Base-by-base conservation (phyloP, 2,113 vertebrate genomes). In the Phoxinus phoxinus region DNA sequence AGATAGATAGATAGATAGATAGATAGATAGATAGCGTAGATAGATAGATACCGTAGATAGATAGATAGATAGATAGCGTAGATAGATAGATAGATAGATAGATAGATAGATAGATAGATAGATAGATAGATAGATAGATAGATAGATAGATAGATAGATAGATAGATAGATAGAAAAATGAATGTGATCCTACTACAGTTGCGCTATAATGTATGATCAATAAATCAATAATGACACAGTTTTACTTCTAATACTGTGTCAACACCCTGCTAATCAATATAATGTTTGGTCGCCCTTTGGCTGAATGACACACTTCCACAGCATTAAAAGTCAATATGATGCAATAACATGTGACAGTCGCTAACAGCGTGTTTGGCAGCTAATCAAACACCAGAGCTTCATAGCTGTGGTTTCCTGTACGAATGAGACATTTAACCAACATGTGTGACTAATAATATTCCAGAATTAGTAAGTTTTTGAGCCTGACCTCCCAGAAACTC, bases 401-500 rank as follows among this genome's bases (percentile, higher is more conserved):
- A 71, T 21, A n/a, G 69, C 21, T 23, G 4, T 41, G 9, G 9
- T n/a, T 41, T 21, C 35, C 69, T n/a, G 69, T 0, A 41, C 0
- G 1, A 12, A n/a, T 6, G 1, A 72, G 69, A 41, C 3, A 71
- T 41, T 35, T 35, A 4, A 67, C 17, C 15, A 9, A 32, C 30
- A 35, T 21, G 10, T 41, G 19, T 12, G 35, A 72, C 5, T n/a
- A 72, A 72, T 72, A 72, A 72, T n/a, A 72, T 41, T 23, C 4
- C 44, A 46, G 41, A 48, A 74, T n/a, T 4, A 48, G 41, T 8
- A 9, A 15, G 5, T 25, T 46, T 46, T 73, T 27, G 13, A 17
- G 59, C 2, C 86, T 92, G 91, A 99, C 98, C 98, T 99, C 98
- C 97, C 97, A 99, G 94, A 99, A 99, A 93, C 97, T 99, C 95